These are phyloP conservation scores for Apotomis betuletana DNA, from an alignment of 2,888 invertebrate genomes.

Conservation along the genomic window DNA sequence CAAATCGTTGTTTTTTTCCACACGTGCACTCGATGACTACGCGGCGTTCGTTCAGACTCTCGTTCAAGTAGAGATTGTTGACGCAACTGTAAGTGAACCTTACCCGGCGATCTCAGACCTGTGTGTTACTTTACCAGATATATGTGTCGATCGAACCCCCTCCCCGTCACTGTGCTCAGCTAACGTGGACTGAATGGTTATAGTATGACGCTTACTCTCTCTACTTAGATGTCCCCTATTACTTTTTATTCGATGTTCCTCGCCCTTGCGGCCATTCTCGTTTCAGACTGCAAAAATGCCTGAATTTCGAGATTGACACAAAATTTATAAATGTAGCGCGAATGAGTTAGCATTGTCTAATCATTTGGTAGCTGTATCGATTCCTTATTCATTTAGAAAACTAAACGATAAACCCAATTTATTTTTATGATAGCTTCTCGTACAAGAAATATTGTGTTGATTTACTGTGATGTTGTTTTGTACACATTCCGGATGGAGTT, in stretches of 20 bases:
- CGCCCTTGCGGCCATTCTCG: conserved; percentile 3
- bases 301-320: conserved; percentile 7
- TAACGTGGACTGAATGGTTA: conserved; percentile 69
- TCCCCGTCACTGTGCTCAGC: conserved; percentile 71
- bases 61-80: conserved; percentile 81
- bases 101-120: conserved; percentile 69
- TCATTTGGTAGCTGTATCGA: conserved; percentile 30
- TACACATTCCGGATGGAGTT: conserved; percentile 26
- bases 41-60: conserved; percentile 75
- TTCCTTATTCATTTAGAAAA: conserved; percentile 7
- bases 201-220: conserved; percentile 36
- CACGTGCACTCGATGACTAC: conserved; percentile 74
- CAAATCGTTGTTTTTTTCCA: conserved; percentile 77
- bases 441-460: conserved; percentile 4
- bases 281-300: background rate
- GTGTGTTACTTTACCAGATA: conserved; percentile 75
- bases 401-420: conserved; percentile 1
- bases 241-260: conserved; percentile 54
- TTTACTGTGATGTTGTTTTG: conserved; percentile 23
- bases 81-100: conserved; percentile 83
- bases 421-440: conserved; percentile 7
- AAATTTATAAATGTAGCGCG: conserved; percentile 10
- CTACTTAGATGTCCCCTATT: conserved; percentile 50
- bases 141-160: conserved; percentile 67
- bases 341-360: conserved; percentile 18